Percentiles rank a stretch among this genome's conserved stretches.
Conservation (phyloP, 2,888 invertebrate species). For the Antheraea yamamai region DNA sequence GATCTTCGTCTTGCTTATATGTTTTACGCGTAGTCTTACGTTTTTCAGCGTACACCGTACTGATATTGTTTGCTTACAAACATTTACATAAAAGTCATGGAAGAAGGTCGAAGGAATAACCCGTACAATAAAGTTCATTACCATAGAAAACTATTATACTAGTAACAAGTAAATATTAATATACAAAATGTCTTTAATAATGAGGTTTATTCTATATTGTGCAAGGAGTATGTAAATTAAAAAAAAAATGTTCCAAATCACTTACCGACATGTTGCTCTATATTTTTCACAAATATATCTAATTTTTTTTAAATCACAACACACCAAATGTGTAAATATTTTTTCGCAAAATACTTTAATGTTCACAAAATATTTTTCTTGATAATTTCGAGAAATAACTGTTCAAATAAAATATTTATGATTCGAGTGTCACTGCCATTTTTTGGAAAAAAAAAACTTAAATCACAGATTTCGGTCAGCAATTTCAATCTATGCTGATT, state of each 20-base stretch:
- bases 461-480: not conserved
- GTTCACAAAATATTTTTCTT: not conserved
- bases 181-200: not conserved
- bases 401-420: constrained; percentile 5
- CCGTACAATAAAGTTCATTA: not conserved
- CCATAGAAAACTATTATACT: not conserved
- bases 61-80: not conserved
- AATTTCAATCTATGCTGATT: not conserved
- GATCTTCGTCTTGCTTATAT: not conserved
- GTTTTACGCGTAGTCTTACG: not conserved
- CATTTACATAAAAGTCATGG: not conserved
- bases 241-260: not conserved
- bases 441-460: not conserved
- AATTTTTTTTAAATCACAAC: not conserved
- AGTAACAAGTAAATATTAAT: not conserved
- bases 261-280: not conserved
- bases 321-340: not conserved
- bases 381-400: not conserved
- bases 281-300: not conserved
- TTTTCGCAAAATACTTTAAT: not conserved
- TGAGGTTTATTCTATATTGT: not conserved
- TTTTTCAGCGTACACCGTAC: not conserved
- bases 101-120: not conserved
- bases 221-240: not conserved
- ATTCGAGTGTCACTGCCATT: constrained; percentile 5